phyloP scores from a whole-genome alignment of 2,888 invertebrate genomes.

The Tribolium freemani region DNA sequence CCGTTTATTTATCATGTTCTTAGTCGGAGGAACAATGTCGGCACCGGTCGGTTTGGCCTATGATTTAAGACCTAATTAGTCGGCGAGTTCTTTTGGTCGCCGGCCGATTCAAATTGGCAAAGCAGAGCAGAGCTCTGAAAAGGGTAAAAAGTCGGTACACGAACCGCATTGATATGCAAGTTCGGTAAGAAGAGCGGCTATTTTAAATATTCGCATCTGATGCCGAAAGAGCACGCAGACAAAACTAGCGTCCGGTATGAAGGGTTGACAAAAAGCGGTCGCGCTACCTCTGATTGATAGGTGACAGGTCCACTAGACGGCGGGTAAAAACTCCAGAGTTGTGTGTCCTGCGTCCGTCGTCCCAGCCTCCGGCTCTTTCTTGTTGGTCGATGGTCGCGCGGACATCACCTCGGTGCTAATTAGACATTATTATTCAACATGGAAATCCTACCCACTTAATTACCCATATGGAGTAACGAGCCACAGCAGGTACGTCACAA shows the following conservation, averaged over 20 bases:
- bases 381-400: slow-evolving; percentile 33
- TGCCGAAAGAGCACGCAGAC: slow-evolving; percentile 59
- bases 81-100: slow-evolving; percentile 13
- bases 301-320: slow-evolving; percentile 68
- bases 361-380: background rate
- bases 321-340: slow-evolving; percentile 60
- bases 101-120: slow-evolving; percentile 22
- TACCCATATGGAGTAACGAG: slow-evolving; percentile 55
- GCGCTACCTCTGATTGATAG: slow-evolving; percentile 68
- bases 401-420: slow-evolving; percentile 55
- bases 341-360: slow-evolving; percentile 31
- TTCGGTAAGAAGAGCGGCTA: slow-evolving; percentile 58
- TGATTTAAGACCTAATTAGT: slow-evolving; percentile 26
- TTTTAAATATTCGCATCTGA: slow-evolving; percentile 66
- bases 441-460: slow-evolving; percentile 58
- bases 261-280: slow-evolving; percentile 69
- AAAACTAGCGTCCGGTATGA: slow-evolving; percentile 67
- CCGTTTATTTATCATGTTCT: background rate
- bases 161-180: slow-evolving; percentile 60
- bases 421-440: slow-evolving; percentile 64
- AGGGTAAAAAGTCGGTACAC: slow-evolving; percentile 13
- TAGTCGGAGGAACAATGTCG: background rate
- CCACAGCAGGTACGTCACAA: slow-evolving; percentile 43
- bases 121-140: background rate
- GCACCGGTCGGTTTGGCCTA: background rate